Percentiles rank a stretch among this genome's conserved stretches.
Evolutionary conservation across 2,797 vertebrate genomes (phyloP).

Genomic region (Gouania willdenowi): DNA sequence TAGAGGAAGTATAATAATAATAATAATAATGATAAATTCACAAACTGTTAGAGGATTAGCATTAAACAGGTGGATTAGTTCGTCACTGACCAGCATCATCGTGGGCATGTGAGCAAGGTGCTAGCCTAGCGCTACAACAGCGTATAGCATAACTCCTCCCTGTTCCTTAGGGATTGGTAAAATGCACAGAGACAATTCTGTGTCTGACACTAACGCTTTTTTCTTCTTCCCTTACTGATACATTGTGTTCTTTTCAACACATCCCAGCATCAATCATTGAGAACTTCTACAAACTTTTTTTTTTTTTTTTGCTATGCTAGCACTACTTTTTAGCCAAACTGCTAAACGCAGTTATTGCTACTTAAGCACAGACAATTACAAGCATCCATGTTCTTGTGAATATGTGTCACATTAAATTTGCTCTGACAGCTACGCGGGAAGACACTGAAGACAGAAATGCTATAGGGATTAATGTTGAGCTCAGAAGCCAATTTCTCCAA

Average conservation of each 20-base stretch:
- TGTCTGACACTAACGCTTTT: too few relatives aligned
- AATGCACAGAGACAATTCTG: too few relatives aligned
- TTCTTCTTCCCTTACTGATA: constrained; percentile 55
- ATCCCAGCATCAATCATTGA: constrained; percentile 54
- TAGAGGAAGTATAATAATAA: constrained; percentile 1
- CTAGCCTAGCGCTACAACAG: too few relatives aligned
- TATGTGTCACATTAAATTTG: constrained; percentile 73
- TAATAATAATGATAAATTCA: too few relatives aligned
- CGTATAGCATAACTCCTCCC: too few relatives aligned
- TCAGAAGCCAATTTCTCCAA: constrained; percentile 61
- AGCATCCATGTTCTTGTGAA: constrained; percentile 61
- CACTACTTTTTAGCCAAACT: constrained; percentile 38
- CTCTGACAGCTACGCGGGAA: constrained; percentile 54
- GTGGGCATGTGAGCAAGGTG: too few relatives aligned
- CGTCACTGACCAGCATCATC: too few relatives aligned
- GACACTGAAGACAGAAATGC: constrained; percentile 55
- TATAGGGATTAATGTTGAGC: constrained; percentile 67
- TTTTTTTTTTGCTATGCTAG: constrained; percentile 25
- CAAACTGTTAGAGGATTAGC: too few relatives aligned
- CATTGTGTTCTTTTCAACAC: constrained; percentile 60
- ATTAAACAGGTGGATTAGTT: too few relatives aligned
- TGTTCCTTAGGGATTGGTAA: too few relatives aligned
- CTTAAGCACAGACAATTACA: constrained; percentile 66
- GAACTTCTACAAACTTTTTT: constrained; percentile 30
- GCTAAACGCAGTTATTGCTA: constrained; percentile 51